Evolutionary conservation across 2,888 invertebrate species (phyloP), one percentile per base, ranked within the genome.

Genomic region (Lasioglossum figueresi): DNA sequence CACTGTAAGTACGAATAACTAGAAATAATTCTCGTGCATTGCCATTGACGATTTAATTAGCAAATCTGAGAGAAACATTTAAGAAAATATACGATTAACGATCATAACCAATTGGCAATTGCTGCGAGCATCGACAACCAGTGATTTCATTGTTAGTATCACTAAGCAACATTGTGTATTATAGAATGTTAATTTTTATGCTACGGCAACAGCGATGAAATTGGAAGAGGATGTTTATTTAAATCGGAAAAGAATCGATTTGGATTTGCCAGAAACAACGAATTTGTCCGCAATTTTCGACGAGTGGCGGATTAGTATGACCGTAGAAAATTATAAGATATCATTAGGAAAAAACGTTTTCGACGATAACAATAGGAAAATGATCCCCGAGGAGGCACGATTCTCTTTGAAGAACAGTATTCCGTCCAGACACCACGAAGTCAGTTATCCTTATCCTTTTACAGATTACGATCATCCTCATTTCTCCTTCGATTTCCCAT

Each of bases 391-490:
- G 56, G 83, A 75, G 72, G 52, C 76, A 31, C 74, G 31, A n/a
- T 80, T 74, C 52, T 45, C 77, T n/a, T 56, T 77, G 77, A 80
- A 52, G 73, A 74, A 74, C 37, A 45, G 72, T 52, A 40, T 74
- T 45, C 63, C 48, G 31, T 52, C 56, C 40, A 72, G 34, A 56
- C 34, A 83, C 37, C 68, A 74, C 56, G 63, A 85, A 84, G 85
- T 85, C 80, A 85, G 84, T 85, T 85, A 85, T 84, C 84, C 63
- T 80, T 85, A 85, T 84, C 84, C 78, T 75, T 84, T 84, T 74
- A 75, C 71, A 80, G 81, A 85, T 78, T 76, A 78, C 63, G 76
- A 59, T 43, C 66, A 70, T 52, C 56, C 78, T 10, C 59, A 40
- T 12, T 79, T 76, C 56, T 84, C 73, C 68, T 66, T 71, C 72